Evolutionary conservation across 1,140 invertebrate species (phyloP), one percentile per base, ranked within the genome.

Genomic region (Nephila pilipes): DNA sequence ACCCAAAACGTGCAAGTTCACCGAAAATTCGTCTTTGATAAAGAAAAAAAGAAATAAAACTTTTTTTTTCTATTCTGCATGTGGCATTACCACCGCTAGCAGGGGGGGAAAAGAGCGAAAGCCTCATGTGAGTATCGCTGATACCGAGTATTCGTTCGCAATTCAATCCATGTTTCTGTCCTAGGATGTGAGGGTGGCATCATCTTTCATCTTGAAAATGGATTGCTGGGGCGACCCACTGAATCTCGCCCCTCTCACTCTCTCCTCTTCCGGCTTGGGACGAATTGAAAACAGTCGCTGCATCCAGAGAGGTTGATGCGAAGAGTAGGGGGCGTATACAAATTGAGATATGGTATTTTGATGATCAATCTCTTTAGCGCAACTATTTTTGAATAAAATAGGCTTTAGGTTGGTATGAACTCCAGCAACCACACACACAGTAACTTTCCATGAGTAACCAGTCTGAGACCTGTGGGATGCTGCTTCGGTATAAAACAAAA

Each of bases 201-300:
- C 87, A 88, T 88, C 87, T 88, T 88, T 88, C 87, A 88, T 88
- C 87, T 75, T 36, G 60, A 38, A 88, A 88, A 88, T 88, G 87
- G 87, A 88, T 88, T 88, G 60, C 60, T 1, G 87, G 63, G 36
- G 58, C 32, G 63, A 14, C 87, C 36, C 32, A 1, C 63, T 32
- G 1, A 20, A 25, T n/a, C 36, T 5, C 87, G 6, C 10, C 87
- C 25, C 38, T 25, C 55, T 18, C 25, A 14, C 16, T 16, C 36
- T 1, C 38, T 29, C 16, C 80, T 81, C 46, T 87, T 87, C 85
- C 85, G 85, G 85, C 38, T 10, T 32, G 85, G 85, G 85, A 87
- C 85, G 85, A 60, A 60, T 87, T 60, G 85, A 38, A 36, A 60
- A 83, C 81, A 38, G 85, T 14, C 85, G n/a, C 85, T n/a, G 55